phyloP scores from a whole-genome alignment of 2,888 invertebrate species.

The Unio delphinus region DNA sequence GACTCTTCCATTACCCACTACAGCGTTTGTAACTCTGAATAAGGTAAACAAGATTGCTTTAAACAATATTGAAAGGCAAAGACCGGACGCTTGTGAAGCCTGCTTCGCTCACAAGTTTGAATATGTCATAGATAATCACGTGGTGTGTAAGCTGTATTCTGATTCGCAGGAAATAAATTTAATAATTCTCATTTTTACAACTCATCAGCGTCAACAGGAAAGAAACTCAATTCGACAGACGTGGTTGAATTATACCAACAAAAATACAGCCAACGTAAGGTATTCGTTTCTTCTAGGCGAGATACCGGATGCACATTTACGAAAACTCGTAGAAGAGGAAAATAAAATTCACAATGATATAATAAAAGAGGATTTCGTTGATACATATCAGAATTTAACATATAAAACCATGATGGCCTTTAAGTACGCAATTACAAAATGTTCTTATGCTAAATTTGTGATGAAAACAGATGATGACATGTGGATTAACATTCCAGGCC shows the following conservation, averaged over 20 bases:
- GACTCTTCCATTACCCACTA: too few relatives aligned
- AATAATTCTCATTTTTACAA: slow-evolving; percentile 23
- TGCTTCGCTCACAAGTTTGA: slow-evolving; percentile 28
- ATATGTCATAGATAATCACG: slow-evolving; percentile 21
- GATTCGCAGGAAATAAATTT: slow-evolving; percentile 16
- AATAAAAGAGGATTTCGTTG: slow-evolving; percentile 25
- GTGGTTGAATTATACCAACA: slow-evolving; percentile 23
- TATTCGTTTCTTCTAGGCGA: slow-evolving; percentile 35
- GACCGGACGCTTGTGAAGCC: slow-evolving; percentile 12
- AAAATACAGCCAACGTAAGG: slow-evolving; percentile 22
- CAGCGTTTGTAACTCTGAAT: too few relatives aligned
- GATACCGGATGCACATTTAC: slow-evolving; percentile 1
- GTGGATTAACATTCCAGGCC: slow-evolving; percentile 23
- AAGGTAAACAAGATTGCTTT: too few relatives aligned
- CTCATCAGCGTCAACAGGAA: slow-evolving; percentile 9
- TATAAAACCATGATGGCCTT: slow-evolving; percentile 32
- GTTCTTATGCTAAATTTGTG: slow-evolving; percentile 22
- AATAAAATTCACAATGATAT: slow-evolving; percentile 23
- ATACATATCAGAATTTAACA: slow-evolving; percentile 32
- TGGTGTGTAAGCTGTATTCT: slow-evolving; percentile 14
- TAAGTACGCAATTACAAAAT: slow-evolving; percentile 25
- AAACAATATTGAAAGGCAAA: background rate
- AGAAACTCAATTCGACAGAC: slow-evolving; percentile 32
- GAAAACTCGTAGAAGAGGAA: slow-evolving; percentile 15
- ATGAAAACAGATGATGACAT: slow-evolving; percentile 40